Evolutionary conservation across 2,797 vertebrate genomes (phyloP), one percentile per base, ranked within the genome.

Genomic region (Allobates femoralis): DNA sequence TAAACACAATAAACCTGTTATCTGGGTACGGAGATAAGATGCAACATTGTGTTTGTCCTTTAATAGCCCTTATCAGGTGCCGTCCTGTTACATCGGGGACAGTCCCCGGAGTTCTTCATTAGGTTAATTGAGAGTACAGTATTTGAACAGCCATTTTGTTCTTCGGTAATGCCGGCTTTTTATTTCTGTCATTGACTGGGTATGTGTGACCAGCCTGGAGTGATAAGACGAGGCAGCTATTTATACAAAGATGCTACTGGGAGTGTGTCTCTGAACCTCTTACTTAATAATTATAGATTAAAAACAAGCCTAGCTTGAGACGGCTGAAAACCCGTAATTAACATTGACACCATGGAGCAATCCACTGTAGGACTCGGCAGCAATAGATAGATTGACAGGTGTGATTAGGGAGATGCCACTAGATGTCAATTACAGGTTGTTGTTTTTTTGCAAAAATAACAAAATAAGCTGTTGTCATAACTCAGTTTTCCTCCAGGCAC

Each of bases 1-100:
- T 66, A 80, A 84, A 80, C 82, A 87, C 64, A 74, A 53, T 84
- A 78, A 75, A 84, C 18, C 58, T 41, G n/a, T 84, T 80, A 84
- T 80, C 86, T 84, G 86, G 66, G 58, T 84, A 32, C 56, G 69
- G 53, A 84, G 86, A 87, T 87, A 87, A 87, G 86, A 75, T 62
- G 53, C 76, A 75, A 87, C 81, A 84, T 81, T 75, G 85, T 82
- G 67, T 84, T 84, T 73, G 50, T 87, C 51, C 56, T 87, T 62
- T 87, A 87, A 87, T 87, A 67, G 67, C 67, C 30, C 53, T 80
- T 81, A 87, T 87, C 77, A 53, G 37, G 30, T 80, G 41, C 50
- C 34, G 77, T 69, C 74, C 76, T 55, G 74, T 51, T 80, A 80
- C 75, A 66, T 50, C n/a, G 3, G 41, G 15, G 15, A 80, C 28